Conservation (phyloP, 2,888 invertebrate genomes). For the Scaptomyza flava region DNA sequence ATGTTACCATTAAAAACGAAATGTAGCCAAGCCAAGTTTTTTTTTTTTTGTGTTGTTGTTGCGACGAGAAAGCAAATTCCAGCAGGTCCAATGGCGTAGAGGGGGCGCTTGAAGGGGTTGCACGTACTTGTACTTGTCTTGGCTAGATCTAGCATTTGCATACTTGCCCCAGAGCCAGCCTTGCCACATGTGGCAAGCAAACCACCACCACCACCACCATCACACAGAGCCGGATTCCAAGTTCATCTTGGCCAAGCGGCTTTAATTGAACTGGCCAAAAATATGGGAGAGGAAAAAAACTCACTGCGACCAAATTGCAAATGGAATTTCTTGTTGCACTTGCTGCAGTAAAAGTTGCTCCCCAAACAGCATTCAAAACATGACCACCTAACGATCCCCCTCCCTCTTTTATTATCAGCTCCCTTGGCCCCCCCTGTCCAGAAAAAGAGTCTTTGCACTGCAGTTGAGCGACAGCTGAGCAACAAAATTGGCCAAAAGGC, state of each 20-base stretch:
- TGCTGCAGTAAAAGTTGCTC: slow-evolving; percentile 61
- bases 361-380: slow-evolving; percentile 37
- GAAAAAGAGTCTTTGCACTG: too few species aligned
- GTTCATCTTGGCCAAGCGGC: slow-evolving; percentile 7
- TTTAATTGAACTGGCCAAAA: slow-evolving; percentile 47
- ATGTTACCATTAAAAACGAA: slow-evolving; percentile 78
- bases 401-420: not conserved
- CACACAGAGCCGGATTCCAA: slow-evolving; percentile 37
- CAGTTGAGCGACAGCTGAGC: slow-evolving; percentile 38
- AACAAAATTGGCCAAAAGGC: slow-evolving; percentile 15
- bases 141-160: slow-evolving; percentile 59
- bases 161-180: slow-evolving; percentile 37
- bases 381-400: not conserved
- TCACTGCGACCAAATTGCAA: slow-evolving; percentile 30
- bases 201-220: too few species aligned
- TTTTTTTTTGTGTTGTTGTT: not conserved
- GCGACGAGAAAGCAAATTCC: slow-evolving; percentile 75
- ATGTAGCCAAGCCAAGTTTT: slow-evolving; percentile 45
- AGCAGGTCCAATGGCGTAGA: slow-evolving; percentile 29
- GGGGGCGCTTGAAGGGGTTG: not conserved
- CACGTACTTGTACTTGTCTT: slow-evolving; percentile 34
- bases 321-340: slow-evolving; percentile 40
- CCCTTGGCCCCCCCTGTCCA: not conserved
- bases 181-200: slow-evolving; percentile 49
- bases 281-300: not conserved